phyloP scores from a whole-genome alignment of 2,113 vertebrate genomes.

The Muntiacus reevesi region DNA sequence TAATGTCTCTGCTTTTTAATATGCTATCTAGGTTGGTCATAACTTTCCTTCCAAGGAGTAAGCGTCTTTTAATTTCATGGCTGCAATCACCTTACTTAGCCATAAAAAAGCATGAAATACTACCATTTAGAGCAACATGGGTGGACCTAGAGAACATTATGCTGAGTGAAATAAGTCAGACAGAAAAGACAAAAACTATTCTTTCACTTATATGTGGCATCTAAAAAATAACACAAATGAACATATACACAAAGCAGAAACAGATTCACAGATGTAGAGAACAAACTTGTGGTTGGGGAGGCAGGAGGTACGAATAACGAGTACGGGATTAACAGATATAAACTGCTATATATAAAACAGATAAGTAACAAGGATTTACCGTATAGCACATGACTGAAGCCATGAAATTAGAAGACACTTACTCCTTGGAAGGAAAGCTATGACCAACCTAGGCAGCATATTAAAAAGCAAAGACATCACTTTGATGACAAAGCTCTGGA shows the following conservation, averaged over 20 bases:
- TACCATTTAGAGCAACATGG: neutral
- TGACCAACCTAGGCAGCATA: neutral
- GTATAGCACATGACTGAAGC: neutral
- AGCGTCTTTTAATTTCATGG: no score
- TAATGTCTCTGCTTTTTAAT: no score
- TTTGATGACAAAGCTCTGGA: neutral
- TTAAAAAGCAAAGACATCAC: neutral
- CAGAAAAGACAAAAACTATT: neutral
- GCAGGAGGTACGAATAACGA: neutral
- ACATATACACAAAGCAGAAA: neutral
- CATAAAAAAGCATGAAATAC: neutral
- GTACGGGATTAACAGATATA: neutral
- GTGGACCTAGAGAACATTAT: neutral
- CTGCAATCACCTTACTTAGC: neutral
- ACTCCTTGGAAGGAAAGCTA: neutral
- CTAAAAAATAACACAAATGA: neutral
- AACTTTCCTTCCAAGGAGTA: no score
- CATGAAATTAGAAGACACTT: neutral
- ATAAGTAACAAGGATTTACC: neutral
- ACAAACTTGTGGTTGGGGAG: neutral
- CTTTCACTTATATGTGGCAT: neutral
- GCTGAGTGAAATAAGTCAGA: neutral
- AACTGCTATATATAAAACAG: neutral
- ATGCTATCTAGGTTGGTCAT: no score
- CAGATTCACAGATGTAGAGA: neutral